These are phyloP conservation scores for Amphipoea oculea DNA, from an alignment of 2,888 invertebrate species.

Conservation along the genomic window DNA sequence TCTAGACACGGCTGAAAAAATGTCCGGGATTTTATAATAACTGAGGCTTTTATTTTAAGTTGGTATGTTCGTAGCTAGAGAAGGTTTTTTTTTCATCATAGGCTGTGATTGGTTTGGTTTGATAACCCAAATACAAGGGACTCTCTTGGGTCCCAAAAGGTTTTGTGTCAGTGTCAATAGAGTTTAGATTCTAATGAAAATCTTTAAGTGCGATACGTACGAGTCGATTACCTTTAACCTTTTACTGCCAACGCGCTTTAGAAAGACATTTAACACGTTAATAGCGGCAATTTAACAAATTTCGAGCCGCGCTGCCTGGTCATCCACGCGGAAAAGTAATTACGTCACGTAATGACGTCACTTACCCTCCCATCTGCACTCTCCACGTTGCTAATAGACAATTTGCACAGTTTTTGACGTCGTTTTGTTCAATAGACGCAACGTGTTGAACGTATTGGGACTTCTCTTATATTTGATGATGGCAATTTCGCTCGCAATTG, in stretches of 20 bases:
- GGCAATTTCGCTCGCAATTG: conserved; percentile 45
- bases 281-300: conserved; percentile 88
- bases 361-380: conserved; percentile 81
- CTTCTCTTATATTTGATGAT: conserved; percentile 56
- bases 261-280: conserved; percentile 88
- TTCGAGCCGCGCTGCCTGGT: conserved; percentile 81
- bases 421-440: conserved; percentile 73
- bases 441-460: conserved; percentile 59
- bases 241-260: conserved; percentile 76
- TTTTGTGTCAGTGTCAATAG: neutral
- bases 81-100: conserved; percentile 18
- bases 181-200: conserved; percentile 28
- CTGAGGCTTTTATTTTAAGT: conserved; percentile 71
- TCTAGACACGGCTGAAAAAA: conserved; percentile 83
- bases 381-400: conserved; percentile 84
- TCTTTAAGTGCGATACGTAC: conserved; percentile 47
- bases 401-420: conserved; percentile 84
- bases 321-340: conserved; percentile 90
- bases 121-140: neutral
- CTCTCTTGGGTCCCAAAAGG: neutral
- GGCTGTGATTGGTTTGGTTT: neutral
- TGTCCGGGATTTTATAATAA: conserved; percentile 77
- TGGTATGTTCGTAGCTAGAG: conserved; percentile 20
- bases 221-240: conserved; percentile 70
- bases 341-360: conserved; percentile 89